Evolutionary conservation across 2,797 vertebrate genomes (phyloP).

Genomic region (Vireo griseus): DNA sequence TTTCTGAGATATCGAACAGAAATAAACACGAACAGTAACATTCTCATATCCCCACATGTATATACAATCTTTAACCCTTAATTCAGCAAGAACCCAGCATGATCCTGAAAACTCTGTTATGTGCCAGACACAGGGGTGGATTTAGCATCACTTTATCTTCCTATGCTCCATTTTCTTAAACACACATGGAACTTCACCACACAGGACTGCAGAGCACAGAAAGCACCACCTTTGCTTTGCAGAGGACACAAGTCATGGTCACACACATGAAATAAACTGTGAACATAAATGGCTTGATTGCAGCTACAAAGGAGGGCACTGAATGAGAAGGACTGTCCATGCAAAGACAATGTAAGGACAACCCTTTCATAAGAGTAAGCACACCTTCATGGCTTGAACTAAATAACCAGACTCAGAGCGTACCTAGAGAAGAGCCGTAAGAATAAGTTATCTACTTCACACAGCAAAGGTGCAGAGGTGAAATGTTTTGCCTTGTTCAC

Average conservation of each 20-base stretch:
- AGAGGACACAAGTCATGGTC: neutral
- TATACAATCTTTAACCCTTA: neutral
- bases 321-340: neutral
- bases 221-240: neutral
- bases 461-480: neutral
- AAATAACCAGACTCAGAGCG: rapidly evolving
- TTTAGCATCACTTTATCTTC: neutral
- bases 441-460: neutral
- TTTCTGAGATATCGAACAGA: neutral
- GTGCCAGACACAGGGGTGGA: neutral
- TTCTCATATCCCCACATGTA: neutral
- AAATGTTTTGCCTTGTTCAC: neutral
- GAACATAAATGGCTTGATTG: neutral
- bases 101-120: neutral
- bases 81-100: neutral
- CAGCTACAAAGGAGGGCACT: neutral
- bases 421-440: neutral
- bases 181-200: rapidly evolving
- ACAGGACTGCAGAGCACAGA: neutral
- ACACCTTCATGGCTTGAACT: neutral
- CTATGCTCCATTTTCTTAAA: neutral
- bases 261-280: neutral
- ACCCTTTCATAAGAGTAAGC: neutral
- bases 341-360: neutral
- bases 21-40: neutral